Evolutionary conservation across 30 jellyfish, hydroid and myxozoan species (phyloP).

Genomic region (Aurelia aurita): DNA sequence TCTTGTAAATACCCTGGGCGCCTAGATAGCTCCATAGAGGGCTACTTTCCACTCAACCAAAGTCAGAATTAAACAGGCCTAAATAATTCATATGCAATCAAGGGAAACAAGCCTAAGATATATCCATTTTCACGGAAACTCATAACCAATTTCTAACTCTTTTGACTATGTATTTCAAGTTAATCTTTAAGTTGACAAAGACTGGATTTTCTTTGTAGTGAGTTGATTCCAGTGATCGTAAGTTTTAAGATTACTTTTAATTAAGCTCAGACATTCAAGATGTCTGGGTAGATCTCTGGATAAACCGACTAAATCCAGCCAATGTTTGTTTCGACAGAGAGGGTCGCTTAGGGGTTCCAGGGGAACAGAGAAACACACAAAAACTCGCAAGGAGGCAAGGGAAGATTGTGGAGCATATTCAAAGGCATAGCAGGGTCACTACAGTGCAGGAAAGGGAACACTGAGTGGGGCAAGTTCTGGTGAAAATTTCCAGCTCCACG

Average conservation of each 20-base stretch:
- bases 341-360: too few species aligned
- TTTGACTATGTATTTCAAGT: slow-evolving; percentile 60
- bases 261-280: not conserved
- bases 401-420: too few species aligned
- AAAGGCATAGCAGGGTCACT: too few species aligned
- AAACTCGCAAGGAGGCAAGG: too few species aligned
- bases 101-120: slow-evolving; percentile 13
- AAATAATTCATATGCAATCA: slow-evolving; percentile 52
- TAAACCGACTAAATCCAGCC: slow-evolving; percentile 17
- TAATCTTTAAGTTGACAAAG: slow-evolving; percentile 50
- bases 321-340: too few species aligned
- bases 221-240: slow-evolving; percentile 14
- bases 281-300: too few species aligned
- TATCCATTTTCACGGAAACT: slow-evolving; percentile 40
- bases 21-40: slow-evolving; percentile 49
- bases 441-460: too few species aligned
- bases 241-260: not conserved
- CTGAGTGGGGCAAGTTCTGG: too few species aligned
- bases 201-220: slow-evolving; percentile 21
- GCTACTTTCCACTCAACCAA: slow-evolving; percentile 23
- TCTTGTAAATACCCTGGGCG: slow-evolving; percentile 73
- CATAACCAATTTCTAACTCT: slow-evolving; percentile 50
- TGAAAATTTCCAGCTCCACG: too few species aligned
- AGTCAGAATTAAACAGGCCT: slow-evolving; percentile 37
- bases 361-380: too few species aligned